Evolutionary conservation across 2,113 vertebrate species (phyloP), one percentile per base, ranked within the genome.

Genomic region (Prochilodus magdalenae): DNA sequence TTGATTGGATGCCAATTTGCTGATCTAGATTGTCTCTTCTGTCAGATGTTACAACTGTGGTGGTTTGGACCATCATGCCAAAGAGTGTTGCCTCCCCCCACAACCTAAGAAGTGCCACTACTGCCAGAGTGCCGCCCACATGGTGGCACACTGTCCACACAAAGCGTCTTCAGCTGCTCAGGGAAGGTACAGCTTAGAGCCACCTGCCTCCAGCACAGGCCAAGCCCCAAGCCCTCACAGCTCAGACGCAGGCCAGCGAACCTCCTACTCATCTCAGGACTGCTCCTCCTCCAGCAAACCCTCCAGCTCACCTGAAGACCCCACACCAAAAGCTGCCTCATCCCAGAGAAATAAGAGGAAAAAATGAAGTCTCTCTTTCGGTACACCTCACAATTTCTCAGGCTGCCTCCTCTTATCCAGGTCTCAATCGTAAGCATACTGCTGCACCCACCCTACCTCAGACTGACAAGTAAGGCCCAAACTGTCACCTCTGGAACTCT

Each of bases 101-200:
- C 98, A 99, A 93, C 98, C 98, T 79, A 99, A 98, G 92, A 98
- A 96, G 90, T 99, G 97, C 93, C 97, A 98, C 92, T 99, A 96
- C 94, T 99, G 97, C 95, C 97, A 98, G 91, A 99, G 97, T 91
- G 95, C 97, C 66, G 93, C 94, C 86, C 97, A 99, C 92, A 99
- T 98, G 97, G 96, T 99, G 3, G 97, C 97, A 87, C 96, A 94
- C 73, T 99, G 98, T 89, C 96, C 97, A 10, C 88, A 91, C 71
- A 98, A 97, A 94, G 93, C 94, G 77, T 95, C 96, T 75, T 90
- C 91, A 0, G 93, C 92, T 83, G 94, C 96, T 86, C 96, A 98
- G 95, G 97, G 95, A 87, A 98, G 87, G 91, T 91, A 93, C 91
- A 96, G 85, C 91, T 94, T 10, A 94, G 87, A 86, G 93, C 88